A percentile compares a stretch with the other conserved stretches of the same genome.
Conservation (phyloP, 1,140 invertebrate genomes). For the Cyclargus thomasi region DNA sequence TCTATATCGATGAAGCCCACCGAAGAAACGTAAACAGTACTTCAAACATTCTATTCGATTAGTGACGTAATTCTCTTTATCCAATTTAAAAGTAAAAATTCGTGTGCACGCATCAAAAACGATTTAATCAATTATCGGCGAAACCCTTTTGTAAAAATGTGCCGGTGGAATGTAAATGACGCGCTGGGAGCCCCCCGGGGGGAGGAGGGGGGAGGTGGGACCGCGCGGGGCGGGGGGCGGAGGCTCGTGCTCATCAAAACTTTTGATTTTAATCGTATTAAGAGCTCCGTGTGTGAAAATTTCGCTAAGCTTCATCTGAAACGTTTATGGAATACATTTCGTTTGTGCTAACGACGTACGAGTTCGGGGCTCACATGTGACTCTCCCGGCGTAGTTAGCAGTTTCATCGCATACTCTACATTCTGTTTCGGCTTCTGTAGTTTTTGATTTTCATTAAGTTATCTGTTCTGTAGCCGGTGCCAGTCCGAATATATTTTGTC, state of each 20-base stretch:
- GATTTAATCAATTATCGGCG: neutral
- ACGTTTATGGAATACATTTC: conserved; percentile 3
- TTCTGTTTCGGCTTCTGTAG: too few relatives aligned
- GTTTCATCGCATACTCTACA: neutral
- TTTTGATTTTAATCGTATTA: conserved; percentile 9
- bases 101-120: neutral
- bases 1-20: neutral
- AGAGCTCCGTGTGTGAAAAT: conserved; percentile 13
- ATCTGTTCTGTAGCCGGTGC: too few relatives aligned
- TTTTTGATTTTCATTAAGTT: too few relatives aligned
- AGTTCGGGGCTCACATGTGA: neutral
- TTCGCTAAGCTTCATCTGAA: conserved; percentile 1
- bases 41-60: neutral
- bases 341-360: neutral
- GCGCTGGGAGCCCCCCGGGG: too few relatives aligned
- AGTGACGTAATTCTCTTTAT: neutral
- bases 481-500: too few relatives aligned
- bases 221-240: neutral
- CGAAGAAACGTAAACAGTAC: neutral
- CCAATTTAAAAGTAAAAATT: neutral
- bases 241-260: conserved; percentile 4
- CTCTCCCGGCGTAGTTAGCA: neutral
- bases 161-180: neutral
- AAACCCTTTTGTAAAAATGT: neutral
- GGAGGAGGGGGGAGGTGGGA: too few relatives aligned